phyloP scores from a whole-genome alignment of 1,140 invertebrate genomes.

The Babylonia areolata region DNA sequence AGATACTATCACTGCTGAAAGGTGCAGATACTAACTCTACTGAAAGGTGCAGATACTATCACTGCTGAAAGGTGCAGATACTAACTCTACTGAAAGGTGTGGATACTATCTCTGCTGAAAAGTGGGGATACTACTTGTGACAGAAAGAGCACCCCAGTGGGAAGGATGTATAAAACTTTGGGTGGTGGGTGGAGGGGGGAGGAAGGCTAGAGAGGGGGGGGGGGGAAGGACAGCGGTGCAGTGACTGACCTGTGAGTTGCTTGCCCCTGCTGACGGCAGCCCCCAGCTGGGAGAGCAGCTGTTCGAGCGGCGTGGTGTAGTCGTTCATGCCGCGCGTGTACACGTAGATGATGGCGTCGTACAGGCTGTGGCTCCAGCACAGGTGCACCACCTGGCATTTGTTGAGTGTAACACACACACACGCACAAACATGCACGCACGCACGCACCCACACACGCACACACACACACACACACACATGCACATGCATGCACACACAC shows the following conservation, averaged over 20 bases:
- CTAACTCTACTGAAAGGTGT: too few species aligned
- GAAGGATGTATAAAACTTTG: too few species aligned
- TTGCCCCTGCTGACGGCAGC: conserved; percentile 71
- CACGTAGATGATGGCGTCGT: conserved; percentile 92
- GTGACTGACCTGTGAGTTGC: conserved; percentile 69
- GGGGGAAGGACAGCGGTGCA: too few species aligned
- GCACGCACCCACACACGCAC: neutral
- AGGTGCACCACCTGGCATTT: conserved; percentile 84
- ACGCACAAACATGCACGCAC: neutral
- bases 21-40: too few species aligned
- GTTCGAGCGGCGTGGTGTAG: conserved; percentile 89
- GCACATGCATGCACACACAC: neutral
- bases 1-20: too few species aligned
- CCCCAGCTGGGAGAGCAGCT: conserved; percentile 77
- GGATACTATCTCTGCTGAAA: too few species aligned
- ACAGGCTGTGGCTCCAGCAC: conserved; percentile 87
- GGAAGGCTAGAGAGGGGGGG: too few species aligned
- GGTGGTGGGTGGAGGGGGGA: too few species aligned
- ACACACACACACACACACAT: neutral
- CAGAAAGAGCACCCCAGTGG: too few species aligned
- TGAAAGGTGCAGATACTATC: too few species aligned
- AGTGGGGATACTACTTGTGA: too few species aligned
- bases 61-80: too few species aligned
- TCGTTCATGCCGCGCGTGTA: conserved; percentile 91
- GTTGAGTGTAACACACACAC: conserved; percentile 9